phyloP scores from a whole-genome alignment of 2,113 vertebrate genomes.

The Chionodraco myersi region DNA sequence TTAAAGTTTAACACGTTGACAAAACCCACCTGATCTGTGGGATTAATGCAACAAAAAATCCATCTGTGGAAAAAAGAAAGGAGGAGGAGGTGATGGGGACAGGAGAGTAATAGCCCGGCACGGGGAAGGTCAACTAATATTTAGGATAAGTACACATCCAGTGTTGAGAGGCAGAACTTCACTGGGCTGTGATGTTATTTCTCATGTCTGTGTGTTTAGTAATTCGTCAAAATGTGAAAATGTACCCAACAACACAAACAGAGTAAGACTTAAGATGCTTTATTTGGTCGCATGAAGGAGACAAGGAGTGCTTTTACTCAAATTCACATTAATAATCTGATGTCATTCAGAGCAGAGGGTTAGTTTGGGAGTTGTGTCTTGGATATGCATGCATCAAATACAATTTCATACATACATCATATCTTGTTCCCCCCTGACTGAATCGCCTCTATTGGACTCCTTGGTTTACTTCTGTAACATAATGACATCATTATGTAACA shows the following conservation, averaged over 20 bases:
- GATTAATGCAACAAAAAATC: constrained; percentile 85
- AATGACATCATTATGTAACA: too few species aligned
- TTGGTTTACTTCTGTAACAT: too few species aligned
- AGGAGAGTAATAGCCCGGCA: constrained; percentile 76
- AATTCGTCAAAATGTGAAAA: constrained; percentile 5
- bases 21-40: constrained; percentile 87
- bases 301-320: constrained; percentile 41
- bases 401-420: not conserved
- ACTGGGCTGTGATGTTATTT: constrained; percentile 9
- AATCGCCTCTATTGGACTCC: too few species aligned
- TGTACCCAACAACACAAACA: not conserved
- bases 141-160: constrained; percentile 80
- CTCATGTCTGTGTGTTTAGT: constrained; percentile 8
- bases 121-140: constrained; percentile 79
- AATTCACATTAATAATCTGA: constrained; percentile 60
- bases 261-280: constrained; percentile 22
- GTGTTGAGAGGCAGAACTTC: constrained; percentile 58
- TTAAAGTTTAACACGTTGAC: constrained; percentile 88
- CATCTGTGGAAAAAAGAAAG: constrained; percentile 66
- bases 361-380: not conserved
- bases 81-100: constrained; percentile 29
- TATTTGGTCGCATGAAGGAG: constrained; percentile 37
- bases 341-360: constrained; percentile 20
- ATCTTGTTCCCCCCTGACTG: too few species aligned
- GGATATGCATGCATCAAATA: not conserved